Base-by-base conservation (phyloP, 1,140 invertebrate genomes). In the Pseudomyrmex dendroicus region DNA sequence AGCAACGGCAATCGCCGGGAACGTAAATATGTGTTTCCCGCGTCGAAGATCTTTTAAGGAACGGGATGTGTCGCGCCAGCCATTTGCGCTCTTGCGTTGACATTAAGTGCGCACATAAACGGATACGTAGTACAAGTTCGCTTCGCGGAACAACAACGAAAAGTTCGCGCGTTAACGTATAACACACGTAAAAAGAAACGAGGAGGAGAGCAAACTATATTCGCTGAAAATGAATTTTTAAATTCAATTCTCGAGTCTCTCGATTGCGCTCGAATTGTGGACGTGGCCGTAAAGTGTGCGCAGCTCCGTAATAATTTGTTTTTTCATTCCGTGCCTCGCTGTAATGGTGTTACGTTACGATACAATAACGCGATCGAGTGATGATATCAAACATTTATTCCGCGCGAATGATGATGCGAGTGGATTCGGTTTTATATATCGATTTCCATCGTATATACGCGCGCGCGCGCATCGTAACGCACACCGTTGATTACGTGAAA, bases 1-100 rank as follows among this genome's bases (percentile, higher is more conserved):
- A n/a, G 64, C 54, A 78, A 59, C 66, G 66, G 66, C 76, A 78
- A 78, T 78, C 76, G 54, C 20, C 54, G 66, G 3, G 54, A 80
- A 17, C 68, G 76, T 72, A 80, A 80, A 80, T 80, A 80, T 70
- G 64, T 25, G 44, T 66, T 50, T 0, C 54, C 56, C 54, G 56
- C 35, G 59, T 48, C 64, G 22, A 35, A 44, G 66, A 35, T 35
- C 35, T 35, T 5, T 35, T 35, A 35, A 35, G 4, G 5, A 5
- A 25, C 22, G 22, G 22, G 2, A 4, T 25, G 25, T 25, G 25
- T 25, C 35, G 35, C 35, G 35, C 35, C 35, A 35, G 35, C 35
- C 35, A 35, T 35, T 35, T 35, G 35, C 35, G 35, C 35, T 35
- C 35, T 0, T 7, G 35, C 20, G 20, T 35, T 35, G 35, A 35